These are phyloP conservation scores for Poecilia picta DNA, from an alignment of 2,797 vertebrate genomes.

Conservation along the genomic window DNA sequence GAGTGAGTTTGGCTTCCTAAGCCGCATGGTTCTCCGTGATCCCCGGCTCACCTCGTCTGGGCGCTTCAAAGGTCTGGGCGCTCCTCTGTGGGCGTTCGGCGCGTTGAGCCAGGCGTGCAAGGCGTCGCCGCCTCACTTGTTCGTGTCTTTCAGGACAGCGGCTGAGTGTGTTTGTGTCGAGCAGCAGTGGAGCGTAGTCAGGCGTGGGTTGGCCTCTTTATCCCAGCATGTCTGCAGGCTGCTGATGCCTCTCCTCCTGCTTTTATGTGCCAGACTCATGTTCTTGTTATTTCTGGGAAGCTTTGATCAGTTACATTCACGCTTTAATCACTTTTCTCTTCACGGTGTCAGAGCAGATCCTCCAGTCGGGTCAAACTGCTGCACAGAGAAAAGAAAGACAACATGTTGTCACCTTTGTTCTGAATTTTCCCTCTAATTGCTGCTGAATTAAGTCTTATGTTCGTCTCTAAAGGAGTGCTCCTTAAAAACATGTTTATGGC, in stretches of 20 bases:
- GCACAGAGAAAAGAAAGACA: not conserved
- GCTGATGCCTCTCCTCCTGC: not conserved
- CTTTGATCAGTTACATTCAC: not conserved
- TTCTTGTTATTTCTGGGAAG: not conserved
- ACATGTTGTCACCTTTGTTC: not conserved
- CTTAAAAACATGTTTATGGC: not conserved
- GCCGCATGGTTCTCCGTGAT: slow-evolving; percentile 47
- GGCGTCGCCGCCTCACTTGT: slow-evolving; percentile 15
- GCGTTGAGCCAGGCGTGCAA: slow-evolving; percentile 26
- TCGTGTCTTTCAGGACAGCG: not conserved
- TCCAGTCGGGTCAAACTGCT: not conserved
- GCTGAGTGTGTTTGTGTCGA: slow-evolving; percentile 3
- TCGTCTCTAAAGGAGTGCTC: not conserved
- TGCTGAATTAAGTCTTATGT: not conserved
- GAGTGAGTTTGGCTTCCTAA: slow-evolving; percentile 59
- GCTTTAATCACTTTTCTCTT: not conserved
- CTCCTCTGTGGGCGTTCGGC: slow-evolving; percentile 11
- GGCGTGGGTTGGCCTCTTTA: slow-evolving; percentile 1
- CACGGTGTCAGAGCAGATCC: not conserved
- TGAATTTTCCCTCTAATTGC: not conserved
- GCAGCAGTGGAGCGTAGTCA: not conserved
- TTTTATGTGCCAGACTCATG: slow-evolving; percentile 10
- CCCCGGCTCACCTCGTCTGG: slow-evolving; percentile 33
- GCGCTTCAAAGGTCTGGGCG: slow-evolving; percentile 46
- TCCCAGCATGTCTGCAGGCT: not conserved